Conservation (phyloP, 2,797 vertebrate species). For the Macropus fuliginosus region DNA sequence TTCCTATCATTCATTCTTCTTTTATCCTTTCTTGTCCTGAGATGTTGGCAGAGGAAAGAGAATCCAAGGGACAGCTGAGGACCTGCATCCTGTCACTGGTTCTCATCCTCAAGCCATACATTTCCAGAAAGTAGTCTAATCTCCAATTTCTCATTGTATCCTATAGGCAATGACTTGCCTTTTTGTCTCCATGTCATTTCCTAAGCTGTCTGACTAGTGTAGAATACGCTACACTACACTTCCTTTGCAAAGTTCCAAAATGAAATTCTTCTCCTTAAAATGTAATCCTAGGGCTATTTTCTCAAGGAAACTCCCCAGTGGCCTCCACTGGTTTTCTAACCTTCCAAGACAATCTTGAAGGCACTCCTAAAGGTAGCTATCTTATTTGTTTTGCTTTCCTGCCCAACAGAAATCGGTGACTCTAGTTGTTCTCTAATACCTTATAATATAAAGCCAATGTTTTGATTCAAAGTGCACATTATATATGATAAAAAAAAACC, state of each 20-base stretch:
- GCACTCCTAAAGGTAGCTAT: slow-evolving; percentile 28
- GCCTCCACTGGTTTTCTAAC: slow-evolving; percentile 34
- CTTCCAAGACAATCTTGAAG: background rate
- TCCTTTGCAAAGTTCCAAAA: background rate
- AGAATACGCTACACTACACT: background rate
- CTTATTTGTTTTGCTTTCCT: background rate
- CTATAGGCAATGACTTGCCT: background rate
- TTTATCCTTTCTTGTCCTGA: background rate
- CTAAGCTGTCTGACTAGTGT: background rate
- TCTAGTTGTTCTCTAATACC: background rate
- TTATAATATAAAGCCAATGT: no score
- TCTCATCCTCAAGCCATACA: background rate
- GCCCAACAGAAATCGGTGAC: background rate
- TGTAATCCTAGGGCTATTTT: background rate
- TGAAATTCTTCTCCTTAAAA: slow-evolving; percentile 19
- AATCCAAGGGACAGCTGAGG: background rate
- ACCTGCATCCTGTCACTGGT: background rate
- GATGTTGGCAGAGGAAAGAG: background rate
- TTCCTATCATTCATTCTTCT: background rate
- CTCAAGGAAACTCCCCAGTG: slow-evolving; percentile 8
- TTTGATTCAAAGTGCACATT: background rate
- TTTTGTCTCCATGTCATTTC: background rate
- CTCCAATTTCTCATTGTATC: background rate
- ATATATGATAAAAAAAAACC: background rate
- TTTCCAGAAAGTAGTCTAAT: background rate